These are phyloP conservation scores for Oligia strigilis DNA, from an alignment of 2,888 invertebrate genomes.

Conservation along the genomic window DNA sequence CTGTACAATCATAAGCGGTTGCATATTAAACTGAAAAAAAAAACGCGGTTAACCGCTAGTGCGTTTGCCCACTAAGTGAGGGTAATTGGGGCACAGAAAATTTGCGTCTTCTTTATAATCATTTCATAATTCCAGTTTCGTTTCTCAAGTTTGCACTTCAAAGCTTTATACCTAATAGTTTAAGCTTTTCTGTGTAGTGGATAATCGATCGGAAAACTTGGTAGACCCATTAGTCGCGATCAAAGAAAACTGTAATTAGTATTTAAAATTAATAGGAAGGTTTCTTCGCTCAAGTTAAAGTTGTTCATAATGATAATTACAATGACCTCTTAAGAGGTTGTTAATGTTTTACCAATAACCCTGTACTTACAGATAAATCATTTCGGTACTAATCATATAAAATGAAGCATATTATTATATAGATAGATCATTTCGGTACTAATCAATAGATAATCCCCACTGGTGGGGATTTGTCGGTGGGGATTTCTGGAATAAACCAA, in stretches of 20 bases:
- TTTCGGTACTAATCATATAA: no score
- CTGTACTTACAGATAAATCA: no score
- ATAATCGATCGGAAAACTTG: slow-evolving; percentile 32
- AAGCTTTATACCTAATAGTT: neutral
- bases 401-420: neutral
- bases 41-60: no score
- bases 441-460: slow-evolving; percentile 31
- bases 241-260: slow-evolving; percentile 19
- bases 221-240: neutral
- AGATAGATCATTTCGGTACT: slow-evolving; percentile 3
- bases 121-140: neutral
- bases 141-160: slow-evolving; percentile 11
- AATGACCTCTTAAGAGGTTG: no score
- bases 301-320: no score
- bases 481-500: no score
- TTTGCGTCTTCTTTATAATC: neutral
- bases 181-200: slow-evolving; percentile 2
- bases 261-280: neutral
- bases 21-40: no score
- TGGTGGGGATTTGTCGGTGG: no score
- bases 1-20: no score
- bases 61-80: no score
- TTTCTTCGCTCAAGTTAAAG: slow-evolving; percentile 1
- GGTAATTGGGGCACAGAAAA: neutral
- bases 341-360: no score